A percentile compares a stretch with the other conserved stretches of the same genome.
Evolutionary conservation across 2,797 vertebrate genomes (phyloP).

Genomic region (Coracias cyanogaster): DNA sequence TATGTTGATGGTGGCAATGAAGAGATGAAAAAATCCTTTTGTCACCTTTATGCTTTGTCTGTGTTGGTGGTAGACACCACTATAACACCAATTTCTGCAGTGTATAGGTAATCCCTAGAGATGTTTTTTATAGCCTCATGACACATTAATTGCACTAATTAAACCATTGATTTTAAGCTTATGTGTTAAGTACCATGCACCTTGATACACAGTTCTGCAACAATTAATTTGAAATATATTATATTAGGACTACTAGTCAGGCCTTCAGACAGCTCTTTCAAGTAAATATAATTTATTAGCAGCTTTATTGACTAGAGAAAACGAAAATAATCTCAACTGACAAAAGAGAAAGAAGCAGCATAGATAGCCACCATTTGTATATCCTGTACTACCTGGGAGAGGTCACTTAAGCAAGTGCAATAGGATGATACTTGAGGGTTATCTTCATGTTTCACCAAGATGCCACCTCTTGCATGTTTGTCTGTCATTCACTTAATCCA

Average conservation of each 20-base stretch:
- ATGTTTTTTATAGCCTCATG: background rate
- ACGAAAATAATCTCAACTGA: background rate
- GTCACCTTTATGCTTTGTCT: background rate
- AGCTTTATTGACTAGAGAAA: background rate
- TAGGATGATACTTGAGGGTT: no score
- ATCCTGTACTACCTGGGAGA: background rate
- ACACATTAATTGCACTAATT: background rate
- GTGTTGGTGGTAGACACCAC: background rate
- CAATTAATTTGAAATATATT: background rate
- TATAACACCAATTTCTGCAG: background rate
- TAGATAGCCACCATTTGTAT: background rate
- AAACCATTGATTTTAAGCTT: background rate
- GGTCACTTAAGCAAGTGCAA: background rate
- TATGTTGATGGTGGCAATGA: background rate
- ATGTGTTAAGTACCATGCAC: background rate
- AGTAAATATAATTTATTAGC: background rate
- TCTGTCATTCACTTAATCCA: background rate
- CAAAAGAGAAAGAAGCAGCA: background rate
- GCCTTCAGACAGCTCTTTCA: background rate
- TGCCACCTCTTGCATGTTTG: background rate
- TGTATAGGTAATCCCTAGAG: background rate
- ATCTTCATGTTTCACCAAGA: background rate
- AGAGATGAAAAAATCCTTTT: background rate
- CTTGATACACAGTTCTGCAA: background rate
- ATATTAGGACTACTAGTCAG: background rate